Evolutionary conservation across 92 coral and sea anemone genomes (phyloP), one percentile per base, ranked within the genome.

Genomic region (Meandrina meandrites): DNA sequence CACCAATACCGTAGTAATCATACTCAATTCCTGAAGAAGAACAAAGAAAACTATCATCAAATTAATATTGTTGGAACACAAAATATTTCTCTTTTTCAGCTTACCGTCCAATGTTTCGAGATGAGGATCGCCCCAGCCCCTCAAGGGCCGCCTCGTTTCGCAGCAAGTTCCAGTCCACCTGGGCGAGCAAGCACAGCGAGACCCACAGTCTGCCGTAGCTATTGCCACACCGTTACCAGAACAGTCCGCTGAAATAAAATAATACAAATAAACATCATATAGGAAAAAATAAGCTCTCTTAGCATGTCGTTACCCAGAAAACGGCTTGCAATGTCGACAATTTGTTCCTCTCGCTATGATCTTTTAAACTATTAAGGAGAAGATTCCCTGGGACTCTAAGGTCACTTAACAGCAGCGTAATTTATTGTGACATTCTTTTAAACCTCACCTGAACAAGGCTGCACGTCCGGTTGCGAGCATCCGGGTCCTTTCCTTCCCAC

Each of bases 1-100:
- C 97, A 5, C 97, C 97, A 82, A 94, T 94, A 11, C 94, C 97
- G 62, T 76, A 94, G 68, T 92, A 94, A 53, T 94, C 94, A 40
- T 76, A 94, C 62, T 83, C 94, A 18, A 94, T 82, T 15, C 97
- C 97, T 94, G 67, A 0, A 24, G 30, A 67, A 3, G 5, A 48
- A 31, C 3, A 40, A 40, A 6, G 6, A 2, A 7, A 60, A n/a
- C 5, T 22, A 40, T 24, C 8, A 60, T 9, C 9, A 56, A 24
- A n/a, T 18, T 24, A 6, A 40, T 40, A 2, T 40, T 40, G 2
- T 40, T 40, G 45, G 6, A 40, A 40, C 45, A 40, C 45, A 40
- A 40, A 40, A 6, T 6, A 40, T 40, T 40, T 40, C 45, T 40
- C 45, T 40, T 40, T 40, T 40, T 40, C 3, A 40, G 67, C 84